A percentile compares a stretch with the other conserved stretches of the same genome.
Conservation (phyloP, 2,797 vertebrate genomes). For the Chlorospingus flavigularis region DNA sequence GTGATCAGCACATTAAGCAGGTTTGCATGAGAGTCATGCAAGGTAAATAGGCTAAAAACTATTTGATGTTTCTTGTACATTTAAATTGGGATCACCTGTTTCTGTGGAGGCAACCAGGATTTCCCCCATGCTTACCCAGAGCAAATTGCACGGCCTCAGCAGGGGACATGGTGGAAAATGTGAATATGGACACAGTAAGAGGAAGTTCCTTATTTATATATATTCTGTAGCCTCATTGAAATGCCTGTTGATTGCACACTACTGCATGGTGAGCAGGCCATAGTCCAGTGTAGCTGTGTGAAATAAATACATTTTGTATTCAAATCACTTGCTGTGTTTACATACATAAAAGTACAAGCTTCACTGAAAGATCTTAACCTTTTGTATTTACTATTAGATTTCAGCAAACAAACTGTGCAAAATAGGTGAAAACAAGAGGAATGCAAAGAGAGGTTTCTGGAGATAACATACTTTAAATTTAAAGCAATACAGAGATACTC, state of each 20-base stretch:
- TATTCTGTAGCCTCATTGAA: neutral
- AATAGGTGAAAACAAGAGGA: neutral
- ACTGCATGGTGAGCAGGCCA: neutral
- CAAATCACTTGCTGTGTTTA: neutral
- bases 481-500: neutral
- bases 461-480: neutral
- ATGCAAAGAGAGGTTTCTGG: neutral
- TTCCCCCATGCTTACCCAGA: neutral
- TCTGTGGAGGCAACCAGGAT: neutral
- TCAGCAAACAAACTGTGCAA: neutral
- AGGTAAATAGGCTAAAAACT: slow-evolving; percentile 80
- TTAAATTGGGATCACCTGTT: neutral
- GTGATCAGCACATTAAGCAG: slow-evolving; percentile 94
- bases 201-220: neutral
- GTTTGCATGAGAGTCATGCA: slow-evolving; percentile 99
- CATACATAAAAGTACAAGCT: neutral
- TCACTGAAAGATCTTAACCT: neutral
- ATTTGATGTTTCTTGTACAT: neutral
- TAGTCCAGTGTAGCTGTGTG: neutral
- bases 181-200: neutral
- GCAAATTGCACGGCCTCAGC: neutral
- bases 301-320: neutral
- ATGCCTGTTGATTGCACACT: neutral
- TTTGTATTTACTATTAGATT: neutral
- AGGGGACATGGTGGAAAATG: neutral